phyloP scores from a whole-genome alignment of 2,797 vertebrate species.

The Bradypus variegatus region DNA sequence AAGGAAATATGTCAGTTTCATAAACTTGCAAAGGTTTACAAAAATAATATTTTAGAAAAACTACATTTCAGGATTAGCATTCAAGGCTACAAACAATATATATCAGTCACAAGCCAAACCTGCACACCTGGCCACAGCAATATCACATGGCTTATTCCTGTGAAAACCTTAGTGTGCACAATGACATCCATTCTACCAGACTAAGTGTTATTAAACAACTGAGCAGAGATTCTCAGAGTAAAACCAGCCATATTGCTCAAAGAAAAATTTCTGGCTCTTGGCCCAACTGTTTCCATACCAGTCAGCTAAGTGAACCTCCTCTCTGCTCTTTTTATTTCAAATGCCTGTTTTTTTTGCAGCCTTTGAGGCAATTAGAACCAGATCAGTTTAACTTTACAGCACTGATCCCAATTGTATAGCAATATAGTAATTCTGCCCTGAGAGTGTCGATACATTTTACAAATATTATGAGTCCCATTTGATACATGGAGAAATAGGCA shows the following conservation, averaged over 20 bases:
- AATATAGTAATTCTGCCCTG: slow-evolving; percentile 50
- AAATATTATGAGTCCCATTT: slow-evolving; percentile 35
- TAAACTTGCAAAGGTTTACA: slow-evolving; percentile 29
- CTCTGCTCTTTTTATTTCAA: slow-evolving; percentile 44
- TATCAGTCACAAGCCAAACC: neutral
- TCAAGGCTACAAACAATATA: neutral
- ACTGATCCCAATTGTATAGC: slow-evolving; percentile 41
- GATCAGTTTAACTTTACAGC: slow-evolving; percentile 36
- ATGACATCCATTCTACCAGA: slow-evolving; percentile 4
- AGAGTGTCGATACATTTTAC: slow-evolving; percentile 48
- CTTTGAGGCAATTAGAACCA: slow-evolving; percentile 40
- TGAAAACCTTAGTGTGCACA: slow-evolving; percentile 37
- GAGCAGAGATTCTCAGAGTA: slow-evolving; percentile 43
- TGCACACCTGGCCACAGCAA: slow-evolving; percentile 51
- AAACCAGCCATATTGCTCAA: slow-evolving; percentile 43
- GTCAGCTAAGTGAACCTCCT: slow-evolving; percentile 25
- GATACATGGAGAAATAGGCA: slow-evolving; percentile 36
- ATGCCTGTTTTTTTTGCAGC: slow-evolving; percentile 7
- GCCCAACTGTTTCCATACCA: slow-evolving; percentile 43
- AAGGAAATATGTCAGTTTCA: slow-evolving; percentile 43
- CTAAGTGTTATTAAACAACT: slow-evolving; percentile 42
- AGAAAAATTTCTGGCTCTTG: slow-evolving; percentile 52
- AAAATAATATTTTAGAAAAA: slow-evolving; percentile 1
- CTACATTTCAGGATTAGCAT: neutral
- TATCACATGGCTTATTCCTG: neutral